phyloP scores from a whole-genome alignment of 2,888 invertebrate species.

The Hypolimnas misippus region DNA sequence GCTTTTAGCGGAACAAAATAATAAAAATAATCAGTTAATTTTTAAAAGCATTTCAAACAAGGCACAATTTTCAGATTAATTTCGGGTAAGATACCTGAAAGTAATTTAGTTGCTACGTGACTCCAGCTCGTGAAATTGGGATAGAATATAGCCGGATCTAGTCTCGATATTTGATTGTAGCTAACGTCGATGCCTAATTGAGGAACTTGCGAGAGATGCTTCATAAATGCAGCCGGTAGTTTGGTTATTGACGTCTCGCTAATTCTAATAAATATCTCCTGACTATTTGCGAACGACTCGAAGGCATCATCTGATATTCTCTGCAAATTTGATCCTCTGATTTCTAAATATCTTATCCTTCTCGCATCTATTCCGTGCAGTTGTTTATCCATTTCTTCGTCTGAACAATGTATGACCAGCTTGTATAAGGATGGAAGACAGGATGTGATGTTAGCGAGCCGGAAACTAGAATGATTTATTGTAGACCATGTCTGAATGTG shows the following conservation, averaged over 20 bases:
- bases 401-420: slow-evolving; percentile 90
- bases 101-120: slow-evolving; percentile 92
- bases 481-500: slow-evolving; percentile 90
- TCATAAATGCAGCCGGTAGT: slow-evolving; percentile 91
- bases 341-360: slow-evolving; percentile 91
- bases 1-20: not conserved
- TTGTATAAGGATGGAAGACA: slow-evolving; percentile 89
- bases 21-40: not conserved
- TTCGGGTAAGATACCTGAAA: slow-evolving; percentile 86
- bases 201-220: slow-evolving; percentile 89
- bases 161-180: slow-evolving; percentile 90
- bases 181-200: slow-evolving; percentile 92
- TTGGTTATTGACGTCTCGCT: slow-evolving; percentile 91
- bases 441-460: slow-evolving; percentile 88
- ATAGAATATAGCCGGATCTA: slow-evolving; percentile 93
- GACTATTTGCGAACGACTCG: slow-evolving; percentile 88
- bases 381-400: slow-evolving; percentile 89
- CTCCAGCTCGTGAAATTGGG: slow-evolving; percentile 95
- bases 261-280: slow-evolving; percentile 90
- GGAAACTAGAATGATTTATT: slow-evolving; percentile 87
- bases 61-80: not conserved
- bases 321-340: slow-evolving; percentile 90
- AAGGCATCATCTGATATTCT: slow-evolving; percentile 91
- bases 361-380: slow-evolving; percentile 90
- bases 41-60: not conserved